Base-by-base conservation (phyloP, 2,888 invertebrate genomes). In the Polyploca ridens region DNA sequence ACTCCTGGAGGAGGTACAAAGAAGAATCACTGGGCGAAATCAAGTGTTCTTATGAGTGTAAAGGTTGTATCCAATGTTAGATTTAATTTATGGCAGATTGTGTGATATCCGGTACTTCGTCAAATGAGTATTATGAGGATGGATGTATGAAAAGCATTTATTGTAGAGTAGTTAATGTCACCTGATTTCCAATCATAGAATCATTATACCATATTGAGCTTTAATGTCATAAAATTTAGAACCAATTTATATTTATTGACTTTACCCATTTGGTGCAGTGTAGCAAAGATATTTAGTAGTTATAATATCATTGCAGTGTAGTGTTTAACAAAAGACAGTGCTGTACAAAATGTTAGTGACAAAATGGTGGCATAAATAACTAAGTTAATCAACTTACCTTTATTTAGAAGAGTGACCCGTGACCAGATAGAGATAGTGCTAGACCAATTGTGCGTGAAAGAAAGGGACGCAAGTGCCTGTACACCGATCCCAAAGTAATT, bases 271-370 rank as follows among this genome's bases (percentile, higher is more conserved):
- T 14, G 0, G 44, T 44, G 44, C 5, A 44, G 13, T 14, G 7
- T 44, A 14, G 13, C 41, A 41, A 41, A 41, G 44, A 44, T 44
- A 44, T 44, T 44, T 38, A 4, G 44, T 44, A 44, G 41, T 41
- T 41, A 44, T 14, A 44, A 49, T 49, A 16, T 49, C 49, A 49
- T 19, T 19, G 19, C 19, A 7, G 75, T 74, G 77, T 77, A 77
- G 75, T 73, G 63, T 6, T 4, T 16, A 65, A 68, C 63, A 54
- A 65, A 63, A 73, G 60, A 66, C 66, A 62, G 62, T 70, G 69
- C 73, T 65, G 33, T 58, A 63, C 27, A 63, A 61, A 61, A 58
- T 49, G 60, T 65, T 63, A 63, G 63, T 58, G 41, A 63, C 63
- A 33, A 38, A 58, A 62, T 62, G 62, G 16, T 38, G 35, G 58